Evolutionary conservation across 2,113 vertebrate species (phyloP), one percentile per base, ranked within the genome.

Genomic region (Gorsachius goisagi): DNA sequence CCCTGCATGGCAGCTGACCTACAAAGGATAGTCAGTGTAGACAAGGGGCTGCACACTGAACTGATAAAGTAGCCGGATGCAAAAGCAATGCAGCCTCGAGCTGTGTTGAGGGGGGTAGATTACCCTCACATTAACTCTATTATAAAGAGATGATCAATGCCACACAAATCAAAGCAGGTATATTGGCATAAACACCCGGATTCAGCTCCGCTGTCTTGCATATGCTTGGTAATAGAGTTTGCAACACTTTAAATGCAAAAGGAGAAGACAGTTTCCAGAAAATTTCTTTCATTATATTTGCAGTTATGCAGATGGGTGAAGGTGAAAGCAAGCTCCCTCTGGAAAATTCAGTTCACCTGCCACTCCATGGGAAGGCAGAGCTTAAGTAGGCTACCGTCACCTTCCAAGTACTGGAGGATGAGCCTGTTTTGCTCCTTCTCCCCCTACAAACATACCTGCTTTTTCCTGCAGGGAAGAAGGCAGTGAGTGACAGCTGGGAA

Each of bases 1-100:
- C 85, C 88, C 85, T 67, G 68, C 52, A 8, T 20, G 56, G 94
- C 90, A 93, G 77, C 76, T 95, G 93, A 93, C 83, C 88, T 94
- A 88, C 88, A 94, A 90, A 96, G 75, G 52, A 67, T 85, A 52
- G 47, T 94, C 83, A 33, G 52, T 15, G 76, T 58, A 39, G 7
- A 75, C 92, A 81, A 80, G 80, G 45, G 62, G 67, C 74, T 84
- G 82, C 59, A 74, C 16, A 5, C 16, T 20, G 73, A 80, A 60
- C 72, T 27, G 66, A 45, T 21, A n/a, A 71, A 93, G 67, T 17
- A 74, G 59, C 37, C 0, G 1, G 63, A 32, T 86, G 75, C 63
- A 84, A 58, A 74, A 90, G 90, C 32, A 83, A 6, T 11, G 37
- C 78, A 80, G 59, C 67, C 39, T 45, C 37, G 63, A 89, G 52